Evolutionary conservation across 2,797 vertebrate species (phyloP).

Genomic region (Myotis myotis): DNA sequence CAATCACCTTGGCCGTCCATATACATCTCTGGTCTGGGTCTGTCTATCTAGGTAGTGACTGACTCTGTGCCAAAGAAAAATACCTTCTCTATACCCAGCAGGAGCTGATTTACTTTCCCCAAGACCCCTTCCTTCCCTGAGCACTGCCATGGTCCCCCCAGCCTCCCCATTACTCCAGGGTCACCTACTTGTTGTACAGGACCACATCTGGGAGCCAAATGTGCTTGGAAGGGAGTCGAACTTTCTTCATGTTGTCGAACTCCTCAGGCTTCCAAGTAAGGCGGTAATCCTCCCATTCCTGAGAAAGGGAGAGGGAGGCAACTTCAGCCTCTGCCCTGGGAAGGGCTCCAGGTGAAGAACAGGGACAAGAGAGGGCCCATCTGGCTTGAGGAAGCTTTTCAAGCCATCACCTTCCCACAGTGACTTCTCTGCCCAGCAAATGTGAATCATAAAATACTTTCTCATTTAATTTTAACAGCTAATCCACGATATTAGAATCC

Average conservation of each 20-base stretch:
- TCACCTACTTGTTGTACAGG: slow-evolving; percentile 98
- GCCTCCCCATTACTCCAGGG: background rate
- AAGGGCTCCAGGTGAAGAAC: background rate
- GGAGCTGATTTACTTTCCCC: background rate
- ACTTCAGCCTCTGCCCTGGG: background rate
- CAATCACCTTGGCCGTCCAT: background rate
- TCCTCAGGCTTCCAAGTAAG: slow-evolving; percentile 96
- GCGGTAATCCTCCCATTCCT: slow-evolving; percentile 99
- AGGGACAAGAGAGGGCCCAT: background rate
- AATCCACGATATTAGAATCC: background rate
- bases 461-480: background rate
- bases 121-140: background rate
- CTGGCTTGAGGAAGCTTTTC: background rate
- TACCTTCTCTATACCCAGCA: background rate
- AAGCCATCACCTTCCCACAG: background rate
- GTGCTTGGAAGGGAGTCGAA: slow-evolving; percentile 97
- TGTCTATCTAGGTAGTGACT: background rate
- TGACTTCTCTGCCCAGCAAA: background rate
- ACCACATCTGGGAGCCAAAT: slow-evolving; percentile 99
- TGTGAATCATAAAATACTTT: background rate
- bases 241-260: slow-evolving; percentile 97
- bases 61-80: background rate
- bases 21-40: background rate
- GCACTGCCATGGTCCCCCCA: background rate
- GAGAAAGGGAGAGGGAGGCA: slow-evolving; percentile 18